phyloP scores from a whole-genome alignment of 2,888 invertebrate species.

The Hirtodrosophila confusa region DNA sequence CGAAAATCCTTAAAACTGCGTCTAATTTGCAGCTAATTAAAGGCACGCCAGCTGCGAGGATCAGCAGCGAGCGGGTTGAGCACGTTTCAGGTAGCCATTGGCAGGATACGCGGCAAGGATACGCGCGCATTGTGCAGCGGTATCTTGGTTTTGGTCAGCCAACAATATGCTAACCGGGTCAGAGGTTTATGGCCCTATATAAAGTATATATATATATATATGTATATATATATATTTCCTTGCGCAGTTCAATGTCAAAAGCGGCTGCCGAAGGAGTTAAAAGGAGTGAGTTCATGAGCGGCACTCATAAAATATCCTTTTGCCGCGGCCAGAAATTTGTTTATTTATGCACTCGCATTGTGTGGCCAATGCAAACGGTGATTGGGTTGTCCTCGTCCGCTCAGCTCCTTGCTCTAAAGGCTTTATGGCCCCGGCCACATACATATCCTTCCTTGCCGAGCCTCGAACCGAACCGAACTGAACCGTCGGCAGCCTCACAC shows the following conservation, averaged over 20 bases:
- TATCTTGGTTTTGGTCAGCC: constrained; percentile 41
- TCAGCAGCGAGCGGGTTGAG: constrained; percentile 23
- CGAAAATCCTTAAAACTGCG: constrained; percentile 22
- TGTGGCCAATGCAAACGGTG: constrained; percentile 66
- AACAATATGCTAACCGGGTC: constrained; percentile 60
- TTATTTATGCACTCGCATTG: constrained; percentile 76
- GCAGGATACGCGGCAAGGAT: not conserved
- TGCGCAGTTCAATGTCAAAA: constrained; percentile 42
- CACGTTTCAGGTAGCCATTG: constrained; percentile 29
- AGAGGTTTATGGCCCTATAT: constrained; percentile 54
- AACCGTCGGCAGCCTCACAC: constrained; percentile 24
- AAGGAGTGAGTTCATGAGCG: constrained; percentile 53
- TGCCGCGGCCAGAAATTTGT: constrained; percentile 44
- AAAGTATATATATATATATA: not conserved
- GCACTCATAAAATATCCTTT: constrained; percentile 47
- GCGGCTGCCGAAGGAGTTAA: constrained; percentile 46
- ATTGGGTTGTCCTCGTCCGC: constrained; percentile 18
- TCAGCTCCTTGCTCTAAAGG: too few relatives aligned
- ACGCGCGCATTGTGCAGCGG: constrained; percentile 5
- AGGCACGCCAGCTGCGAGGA: constrained; percentile 50
- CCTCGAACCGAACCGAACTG: not conserved
- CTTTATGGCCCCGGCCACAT: constrained; percentile 37
- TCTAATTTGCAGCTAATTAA: constrained; percentile 61
- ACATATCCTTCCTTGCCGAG: not conserved
- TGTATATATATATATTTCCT: too few relatives aligned